These are phyloP conservation scores for Notarius quadriscutis DNA, from an alignment of 2,113 vertebrate genomes.

Conservation along the genomic window DNA sequence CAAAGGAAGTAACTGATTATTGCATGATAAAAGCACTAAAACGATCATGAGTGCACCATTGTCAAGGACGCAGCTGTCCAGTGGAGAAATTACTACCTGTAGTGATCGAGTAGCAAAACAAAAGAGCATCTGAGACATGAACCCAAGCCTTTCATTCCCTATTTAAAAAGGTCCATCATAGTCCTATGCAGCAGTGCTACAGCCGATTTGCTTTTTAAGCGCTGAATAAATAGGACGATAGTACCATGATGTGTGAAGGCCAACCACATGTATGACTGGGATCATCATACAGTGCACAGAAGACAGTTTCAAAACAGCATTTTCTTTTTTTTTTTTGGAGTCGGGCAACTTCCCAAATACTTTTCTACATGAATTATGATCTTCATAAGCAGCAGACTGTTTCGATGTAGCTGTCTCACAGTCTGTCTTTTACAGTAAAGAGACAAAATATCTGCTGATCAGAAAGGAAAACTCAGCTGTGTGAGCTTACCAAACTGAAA, in stretches of 20 bases:
- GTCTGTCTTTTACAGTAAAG: constrained; percentile 37
- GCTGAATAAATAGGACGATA: constrained; percentile 66
- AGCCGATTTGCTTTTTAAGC: constrained; percentile 66
- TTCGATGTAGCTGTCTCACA: constrained; percentile 3
- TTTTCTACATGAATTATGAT: constrained; percentile 39
- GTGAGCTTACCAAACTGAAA: constrained; percentile 73
- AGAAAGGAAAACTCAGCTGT: constrained; percentile 40
- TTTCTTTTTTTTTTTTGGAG: too few species aligned
- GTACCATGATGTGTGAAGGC: constrained; percentile 72
- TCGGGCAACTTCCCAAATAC: constrained; percentile 32
- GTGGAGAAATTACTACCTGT: constrained; percentile 78
- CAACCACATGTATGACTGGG: constrained; percentile 56
- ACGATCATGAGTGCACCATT: constrained; percentile 77
- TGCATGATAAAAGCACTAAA: constrained; percentile 74
- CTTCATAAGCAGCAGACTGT: constrained; percentile 30
- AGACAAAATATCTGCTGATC: constrained; percentile 14
- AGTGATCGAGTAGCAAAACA: constrained; percentile 65
- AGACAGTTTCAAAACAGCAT: constrained; percentile 82
- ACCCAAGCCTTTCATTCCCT: constrained; percentile 60
- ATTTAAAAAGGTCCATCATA: constrained; percentile 55
- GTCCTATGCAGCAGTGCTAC: constrained; percentile 63
- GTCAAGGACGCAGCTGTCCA: constrained; percentile 76
- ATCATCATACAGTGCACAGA: constrained; percentile 59
- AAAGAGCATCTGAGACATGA: constrained; percentile 57
- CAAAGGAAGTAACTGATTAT: constrained; percentile 59